These are phyloP conservation scores for Toxotes jaculatrix DNA, from an alignment of 2,113 vertebrate genomes.

Conservation along the genomic window DNA sequence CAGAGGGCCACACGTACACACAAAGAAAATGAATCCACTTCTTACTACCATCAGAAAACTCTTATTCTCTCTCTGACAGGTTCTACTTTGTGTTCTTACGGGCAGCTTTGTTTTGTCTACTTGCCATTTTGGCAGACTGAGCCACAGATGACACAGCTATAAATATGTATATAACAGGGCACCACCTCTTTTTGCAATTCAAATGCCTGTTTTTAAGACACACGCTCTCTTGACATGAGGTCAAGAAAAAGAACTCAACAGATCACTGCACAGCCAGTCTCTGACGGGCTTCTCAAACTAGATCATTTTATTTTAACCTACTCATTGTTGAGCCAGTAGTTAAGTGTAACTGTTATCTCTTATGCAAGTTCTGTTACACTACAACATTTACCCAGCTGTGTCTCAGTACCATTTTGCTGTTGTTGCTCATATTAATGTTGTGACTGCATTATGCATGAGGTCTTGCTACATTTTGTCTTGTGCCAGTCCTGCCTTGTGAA, in stretches of 20 bases:
- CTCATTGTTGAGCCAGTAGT: not conserved
- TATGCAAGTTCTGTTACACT: not conserved
- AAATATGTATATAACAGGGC: slow-evolving; percentile 40
- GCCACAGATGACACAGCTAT: slow-evolving; percentile 34
- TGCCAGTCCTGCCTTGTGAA: not conserved
- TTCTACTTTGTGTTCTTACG: slow-evolving; percentile 8
- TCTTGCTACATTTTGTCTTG: not conserved
- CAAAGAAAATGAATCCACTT: slow-evolving; percentile 3
- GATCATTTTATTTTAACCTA: slow-evolving; percentile 1
- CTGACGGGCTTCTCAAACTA: not conserved
- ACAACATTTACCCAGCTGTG: not conserved
- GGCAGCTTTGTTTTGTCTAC: slow-evolving; percentile 30
- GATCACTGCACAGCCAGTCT: slow-evolving; percentile 3
- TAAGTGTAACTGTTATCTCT: not conserved
- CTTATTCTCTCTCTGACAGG: slow-evolving; percentile 1
- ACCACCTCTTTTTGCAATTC: slow-evolving; percentile 21
- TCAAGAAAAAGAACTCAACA: slow-evolving; percentile 21
- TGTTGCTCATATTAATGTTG: not conserved
- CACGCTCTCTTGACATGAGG: not conserved
- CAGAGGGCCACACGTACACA: not conserved
- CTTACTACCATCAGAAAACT: not conserved
- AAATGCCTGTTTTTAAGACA: slow-evolving; percentile 37
- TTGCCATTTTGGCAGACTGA: slow-evolving; percentile 22
- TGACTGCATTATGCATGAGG: slow-evolving; percentile 32
- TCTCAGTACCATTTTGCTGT: slow-evolving; percentile 2